Base-by-base conservation (phyloP, 2,797 vertebrate genomes). In the Sebastes iracundus region DNA sequence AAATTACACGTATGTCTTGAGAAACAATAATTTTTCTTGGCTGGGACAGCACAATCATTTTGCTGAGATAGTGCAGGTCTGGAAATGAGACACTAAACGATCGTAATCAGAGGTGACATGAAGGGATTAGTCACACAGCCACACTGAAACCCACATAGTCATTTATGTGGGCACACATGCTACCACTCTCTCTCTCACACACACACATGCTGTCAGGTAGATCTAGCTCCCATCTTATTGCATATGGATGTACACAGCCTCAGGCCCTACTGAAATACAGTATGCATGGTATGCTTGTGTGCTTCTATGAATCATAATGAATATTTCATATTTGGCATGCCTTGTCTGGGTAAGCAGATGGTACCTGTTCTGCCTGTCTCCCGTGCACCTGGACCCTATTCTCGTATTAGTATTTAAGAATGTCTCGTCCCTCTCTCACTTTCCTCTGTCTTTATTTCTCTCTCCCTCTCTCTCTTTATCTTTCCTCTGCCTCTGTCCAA, bases 251-350 rank as follows among this genome's bases (percentile, higher is more conserved):
- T 49, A 58, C 38, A 27, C 49, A 79, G 83, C 88, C 82, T 75
- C 33, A 11, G 79, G 88, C 52, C 38, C 38, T 32, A 3, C 52
- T 80, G 60, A 84, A 76, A 84, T 72, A 82, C 88, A 86, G 75
- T 64, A 82, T 84, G 82, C 87, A 82, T 68, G 79, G 67, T 82
- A 83, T 82, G 79, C 70, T 35, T 46, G 67, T 79, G 76, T 78
- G 84, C 72, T 22, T 81, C 63, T 73, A 81, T 87, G 87, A 94
- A 86, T 93, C 76, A 82, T 90, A 88, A 94, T 93, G 87, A 94
- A 93, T 91, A 84, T 91, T 89, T 92, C 78, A 92, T 90, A 81
- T 85, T 87, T 90, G 86, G 82, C 87, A 87, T 91, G 81, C 75
- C 82, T 80, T 42, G 88, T 90, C 88, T 91, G 86, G 67, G 81